phyloP scores from a whole-genome alignment of 2,113 vertebrate species.

The Blennius ocellaris region DNA sequence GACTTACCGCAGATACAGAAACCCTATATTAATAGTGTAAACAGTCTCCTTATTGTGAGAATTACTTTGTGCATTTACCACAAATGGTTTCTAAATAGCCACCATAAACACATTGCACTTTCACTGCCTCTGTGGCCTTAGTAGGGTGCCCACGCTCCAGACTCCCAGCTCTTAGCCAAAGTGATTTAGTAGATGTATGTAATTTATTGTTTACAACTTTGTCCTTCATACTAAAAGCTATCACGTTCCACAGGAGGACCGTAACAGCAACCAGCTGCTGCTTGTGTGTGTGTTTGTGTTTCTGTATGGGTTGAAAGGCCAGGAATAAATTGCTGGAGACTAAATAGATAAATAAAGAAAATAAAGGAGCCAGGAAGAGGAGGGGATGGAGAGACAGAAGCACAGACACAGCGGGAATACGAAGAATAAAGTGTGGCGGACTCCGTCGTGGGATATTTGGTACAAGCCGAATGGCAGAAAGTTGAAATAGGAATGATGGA shows the following conservation, averaged over 20 bases:
- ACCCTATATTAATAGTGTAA: background rate
- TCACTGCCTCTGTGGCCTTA: slow-evolving; percentile 34
- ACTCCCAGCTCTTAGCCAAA: slow-evolving; percentile 32
- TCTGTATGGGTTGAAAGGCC: slow-evolving; percentile 40
- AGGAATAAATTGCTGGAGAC: slow-evolving; percentile 39
- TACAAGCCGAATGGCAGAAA: slow-evolving; percentile 13
- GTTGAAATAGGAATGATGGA: slow-evolving; percentile 62
- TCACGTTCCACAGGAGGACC: slow-evolving; percentile 51
- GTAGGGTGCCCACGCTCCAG: slow-evolving; percentile 50
- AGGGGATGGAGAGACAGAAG: background rate
- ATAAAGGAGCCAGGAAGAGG: background rate
- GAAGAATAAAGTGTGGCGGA: slow-evolving; percentile 56
- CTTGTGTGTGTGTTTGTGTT: slow-evolving; percentile 63
- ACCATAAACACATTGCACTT: slow-evolving; percentile 11
- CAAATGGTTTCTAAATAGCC: slow-evolving; percentile 25
- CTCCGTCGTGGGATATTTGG: slow-evolving; percentile 33
- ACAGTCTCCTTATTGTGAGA: background rate
- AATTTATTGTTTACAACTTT: slow-evolving; percentile 67
- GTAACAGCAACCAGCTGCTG: slow-evolving; percentile 59
- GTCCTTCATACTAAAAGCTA: slow-evolving; percentile 63
- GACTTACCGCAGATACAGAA: too few relatives aligned
- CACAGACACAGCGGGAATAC: slow-evolving; percentile 37
- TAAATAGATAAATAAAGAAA: background rate
- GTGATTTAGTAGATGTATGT: slow-evolving; percentile 62
- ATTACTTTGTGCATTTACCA: slow-evolving; percentile 11